Evolutionary conservation across 2,797 vertebrate genomes (phyloP), one percentile per base, ranked within the genome.

Genomic region (Pagetopsis macropterus): DNA sequence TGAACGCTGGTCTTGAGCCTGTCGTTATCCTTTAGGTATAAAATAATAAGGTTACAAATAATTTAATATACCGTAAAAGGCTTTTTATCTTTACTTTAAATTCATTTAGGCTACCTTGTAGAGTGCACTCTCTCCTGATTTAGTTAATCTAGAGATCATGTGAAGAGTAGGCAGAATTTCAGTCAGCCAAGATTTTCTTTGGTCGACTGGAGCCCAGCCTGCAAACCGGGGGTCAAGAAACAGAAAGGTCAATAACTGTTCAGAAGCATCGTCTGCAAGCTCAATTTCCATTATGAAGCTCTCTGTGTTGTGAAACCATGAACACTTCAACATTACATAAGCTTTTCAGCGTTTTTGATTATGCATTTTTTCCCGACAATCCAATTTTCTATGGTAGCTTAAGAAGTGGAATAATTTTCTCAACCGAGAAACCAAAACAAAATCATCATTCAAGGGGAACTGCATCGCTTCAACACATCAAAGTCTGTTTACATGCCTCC

Each of bases 161-260:
- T 37, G 33, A 9, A 37, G 33, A 37, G 33, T 37, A 9, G 6
- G 33, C 33, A 37, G 33, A 37, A 37, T 37, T 37, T 37, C 33
- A 37, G 33, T 37, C 33, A 37, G 33, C 33, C 33, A 9, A 37
- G 33, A 9, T 37, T 27, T 37, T 37, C 33, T 37, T 37, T 37
- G 33, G 33, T 37, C 8, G 33, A 37, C 33, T 37, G 33, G 8
- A 37, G 1, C 1, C 1, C 50, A 44, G 43, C 23, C n/a, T 51
- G 40, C 27, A 69, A 37, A 64, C 58, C 40, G 52, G 43, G 40
- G 63, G 44, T 17, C 48, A 44, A 69, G 63, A 73, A 46, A 82
- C 2, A 54, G 49, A 58, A 52, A 81, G 44, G 37, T 76, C 16
- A 82, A 72, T 49, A 16, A 19, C 5, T 43, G 17, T 41, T 41